These are phyloP conservation scores for Phoxinus phoxinus DNA, from an alignment of 2,113 vertebrate genomes.

Conservation along the genomic window DNA sequence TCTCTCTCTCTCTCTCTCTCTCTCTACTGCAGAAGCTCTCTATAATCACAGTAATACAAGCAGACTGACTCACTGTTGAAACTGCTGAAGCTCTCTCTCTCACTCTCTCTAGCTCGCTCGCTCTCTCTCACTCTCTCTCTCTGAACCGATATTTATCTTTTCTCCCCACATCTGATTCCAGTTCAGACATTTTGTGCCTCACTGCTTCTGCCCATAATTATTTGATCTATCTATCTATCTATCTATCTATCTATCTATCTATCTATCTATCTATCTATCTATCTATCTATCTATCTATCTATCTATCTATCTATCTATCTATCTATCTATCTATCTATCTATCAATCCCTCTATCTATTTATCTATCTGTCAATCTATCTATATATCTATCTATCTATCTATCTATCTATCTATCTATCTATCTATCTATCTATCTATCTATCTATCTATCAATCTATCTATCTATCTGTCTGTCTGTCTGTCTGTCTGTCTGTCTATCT, in stretches of 20 bases:
- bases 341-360: background rate
- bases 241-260: background rate
- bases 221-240: background rate
- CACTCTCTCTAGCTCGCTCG: background rate
- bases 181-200: background rate
- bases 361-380: too few relatives aligned
- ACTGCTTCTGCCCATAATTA: background rate
- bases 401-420: too few relatives aligned
- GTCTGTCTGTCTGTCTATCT: background rate
- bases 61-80: constrained; percentile 82
- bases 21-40: constrained; percentile 82
- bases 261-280: background rate
- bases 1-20: constrained; percentile 60
- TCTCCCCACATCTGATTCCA: background rate
- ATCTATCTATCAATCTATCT: background rate
- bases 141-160: background rate
- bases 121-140: background rate
- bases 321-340: background rate
- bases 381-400: too few relatives aligned
- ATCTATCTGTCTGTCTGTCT: background rate
- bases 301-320: background rate
- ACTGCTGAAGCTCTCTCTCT: constrained; percentile 56
- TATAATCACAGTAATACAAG: constrained; percentile 86
- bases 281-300: background rate
- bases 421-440: background rate